These are phyloP conservation scores for Datnioides undecimradiatus DNA, from an alignment of 2,113 vertebrate genomes.

Conservation along the genomic window DNA sequence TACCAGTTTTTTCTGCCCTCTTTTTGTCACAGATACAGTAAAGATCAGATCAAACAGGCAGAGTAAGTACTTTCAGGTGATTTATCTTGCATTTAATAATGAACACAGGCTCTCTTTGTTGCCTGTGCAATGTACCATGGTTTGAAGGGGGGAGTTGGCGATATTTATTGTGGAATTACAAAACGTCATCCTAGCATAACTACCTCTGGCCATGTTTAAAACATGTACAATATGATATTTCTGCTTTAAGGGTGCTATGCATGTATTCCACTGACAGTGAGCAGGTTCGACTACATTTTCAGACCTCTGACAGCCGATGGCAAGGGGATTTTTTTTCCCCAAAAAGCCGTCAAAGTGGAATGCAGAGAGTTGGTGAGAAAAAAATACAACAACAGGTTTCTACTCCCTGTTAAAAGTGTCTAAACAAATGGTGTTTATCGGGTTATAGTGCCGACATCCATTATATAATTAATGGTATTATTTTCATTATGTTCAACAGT, in stretches of 20 bases:
- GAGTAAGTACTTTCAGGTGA: no score
- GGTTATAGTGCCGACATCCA: no score
- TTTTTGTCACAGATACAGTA: background rate
- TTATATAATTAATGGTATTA: no score
- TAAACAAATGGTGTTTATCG: no score
- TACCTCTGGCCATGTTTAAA: no score
- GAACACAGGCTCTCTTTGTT: background rate
- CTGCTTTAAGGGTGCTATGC: background rate
- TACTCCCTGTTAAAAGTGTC: no score
- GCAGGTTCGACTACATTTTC: conserved; percentile 1
- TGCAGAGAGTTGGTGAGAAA: no score
- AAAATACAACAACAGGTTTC: no score
- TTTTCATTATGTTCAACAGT: no score
- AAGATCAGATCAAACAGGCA: background rate
- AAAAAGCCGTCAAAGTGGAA: background rate
- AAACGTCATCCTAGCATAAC: background rate
- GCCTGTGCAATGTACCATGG: background rate
- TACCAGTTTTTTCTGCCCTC: background rate
- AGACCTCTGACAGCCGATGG: background rate
- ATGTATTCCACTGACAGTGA: background rate
- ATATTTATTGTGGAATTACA: background rate
- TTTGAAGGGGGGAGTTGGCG: background rate
- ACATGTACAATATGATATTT: background rate
- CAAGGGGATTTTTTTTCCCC: background rate
- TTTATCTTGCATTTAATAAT: background rate